phyloP scores from a whole-genome alignment of 2,797 vertebrate genomes.

The Pyrocephalus nanus region DNA sequence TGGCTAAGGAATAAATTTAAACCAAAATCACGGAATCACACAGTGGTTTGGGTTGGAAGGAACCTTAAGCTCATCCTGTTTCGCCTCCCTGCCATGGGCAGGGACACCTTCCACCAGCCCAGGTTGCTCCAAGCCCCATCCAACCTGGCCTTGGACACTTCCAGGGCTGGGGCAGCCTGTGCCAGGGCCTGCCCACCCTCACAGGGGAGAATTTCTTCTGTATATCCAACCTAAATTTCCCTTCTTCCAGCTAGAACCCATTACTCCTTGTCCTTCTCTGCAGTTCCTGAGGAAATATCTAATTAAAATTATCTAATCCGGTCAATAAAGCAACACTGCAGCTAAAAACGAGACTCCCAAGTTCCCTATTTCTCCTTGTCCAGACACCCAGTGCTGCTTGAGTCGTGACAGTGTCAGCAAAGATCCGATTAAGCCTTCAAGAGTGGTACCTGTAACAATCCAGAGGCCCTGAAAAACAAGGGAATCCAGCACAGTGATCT shows the following conservation, averaged over 20 bases:
- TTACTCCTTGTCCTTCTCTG: background rate
- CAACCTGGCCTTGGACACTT: background rate
- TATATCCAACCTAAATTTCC: background rate
- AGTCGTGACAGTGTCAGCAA: accelerated
- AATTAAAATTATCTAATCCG: background rate
- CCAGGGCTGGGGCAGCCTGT: background rate
- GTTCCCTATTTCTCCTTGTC: background rate
- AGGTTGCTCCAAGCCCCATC: background rate
- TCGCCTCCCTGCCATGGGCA: background rate
- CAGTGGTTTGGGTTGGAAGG: background rate
- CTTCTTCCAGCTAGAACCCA: background rate
- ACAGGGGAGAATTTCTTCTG: background rate
- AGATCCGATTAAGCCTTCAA: background rate
- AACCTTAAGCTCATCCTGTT: background rate
- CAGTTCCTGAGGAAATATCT: background rate
- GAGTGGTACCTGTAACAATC: background rate
- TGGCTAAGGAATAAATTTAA: background rate
- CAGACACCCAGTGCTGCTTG: background rate
- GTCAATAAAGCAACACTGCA: background rate
- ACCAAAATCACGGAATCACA: background rate
- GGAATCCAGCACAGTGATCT: background rate
- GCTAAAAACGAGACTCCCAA: accelerated
- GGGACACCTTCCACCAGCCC: background rate
- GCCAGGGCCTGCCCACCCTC: background rate
- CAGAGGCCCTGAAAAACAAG: background rate